Conservation (phyloP, 2,113 vertebrate genomes). For the Columba janthina region DNA sequence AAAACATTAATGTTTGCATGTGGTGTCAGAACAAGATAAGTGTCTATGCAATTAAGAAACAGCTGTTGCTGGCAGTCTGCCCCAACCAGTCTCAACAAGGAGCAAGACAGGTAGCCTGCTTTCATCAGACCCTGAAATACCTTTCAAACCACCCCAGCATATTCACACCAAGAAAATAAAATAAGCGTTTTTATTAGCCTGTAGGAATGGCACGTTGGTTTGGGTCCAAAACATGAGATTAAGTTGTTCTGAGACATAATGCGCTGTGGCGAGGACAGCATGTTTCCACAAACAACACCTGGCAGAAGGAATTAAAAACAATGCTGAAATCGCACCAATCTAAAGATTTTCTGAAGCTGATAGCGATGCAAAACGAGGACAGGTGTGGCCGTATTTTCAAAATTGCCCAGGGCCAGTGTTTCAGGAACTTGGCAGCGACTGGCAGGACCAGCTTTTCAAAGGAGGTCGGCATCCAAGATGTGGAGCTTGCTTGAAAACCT, state of each 20-base stretch:
- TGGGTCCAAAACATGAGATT: not conserved
- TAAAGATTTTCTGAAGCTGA: not conserved
- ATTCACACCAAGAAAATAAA: not conserved
- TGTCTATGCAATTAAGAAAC: conserved; percentile 49
- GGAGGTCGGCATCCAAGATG: conserved; percentile 22
- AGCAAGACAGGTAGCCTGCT: conserved; percentile 32
- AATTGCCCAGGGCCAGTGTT: not conserved
- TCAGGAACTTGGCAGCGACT: conserved; percentile 17
- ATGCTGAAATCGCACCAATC: conserved; percentile 2
- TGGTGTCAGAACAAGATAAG: conserved; percentile 56
- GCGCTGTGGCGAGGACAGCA: not conserved
- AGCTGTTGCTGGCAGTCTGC: conserved; percentile 38
- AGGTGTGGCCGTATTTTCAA: conserved; percentile 22
- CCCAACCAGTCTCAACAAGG: not conserved
- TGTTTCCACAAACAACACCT: conserved; percentile 55
- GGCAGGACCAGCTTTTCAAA: conserved; percentile 18
- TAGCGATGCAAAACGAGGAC: not conserved
- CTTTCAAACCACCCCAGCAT: not conserved
- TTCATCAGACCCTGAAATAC: not conserved
- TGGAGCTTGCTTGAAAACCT: not conserved
- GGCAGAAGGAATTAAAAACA: conserved; percentile 45
- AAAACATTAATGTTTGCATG: conserved; percentile 1
- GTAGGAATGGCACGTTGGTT: not conserved
- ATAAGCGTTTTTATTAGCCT: not conserved
- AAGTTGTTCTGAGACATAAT: not conserved